phyloP scores from a whole-genome alignment of 2,797 vertebrate species.

The Trachurus trachurus region DNA sequence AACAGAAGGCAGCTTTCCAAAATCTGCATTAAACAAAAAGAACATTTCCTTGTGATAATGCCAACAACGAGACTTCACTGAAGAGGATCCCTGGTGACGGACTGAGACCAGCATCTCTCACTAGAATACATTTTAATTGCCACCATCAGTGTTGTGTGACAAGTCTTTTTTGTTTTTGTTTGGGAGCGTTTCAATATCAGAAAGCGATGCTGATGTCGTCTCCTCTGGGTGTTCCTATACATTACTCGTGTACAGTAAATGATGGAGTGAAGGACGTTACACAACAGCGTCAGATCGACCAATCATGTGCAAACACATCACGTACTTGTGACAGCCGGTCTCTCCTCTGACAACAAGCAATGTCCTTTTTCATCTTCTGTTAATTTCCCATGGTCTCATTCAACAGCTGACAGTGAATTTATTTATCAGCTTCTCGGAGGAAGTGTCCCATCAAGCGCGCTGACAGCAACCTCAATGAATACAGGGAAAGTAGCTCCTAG shows the following conservation, averaged over 20 bases:
- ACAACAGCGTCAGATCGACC: constrained; percentile 2
- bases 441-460: constrained; percentile 59
- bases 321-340: background rate
- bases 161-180: background rate
- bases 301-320: background rate
- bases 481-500: constrained; percentile 30
- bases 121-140: background rate
- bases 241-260: constrained; percentile 31
- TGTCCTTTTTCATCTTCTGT: constrained; percentile 15
- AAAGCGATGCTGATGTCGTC: constrained; percentile 13
- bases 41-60: background rate
- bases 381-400: background rate
- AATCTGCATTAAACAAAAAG: constrained; percentile 24
- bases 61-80: background rate
- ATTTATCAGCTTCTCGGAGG: constrained; percentile 34
- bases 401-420: constrained; percentile 25
- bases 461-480: constrained; percentile 35
- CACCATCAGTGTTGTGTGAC: background rate
- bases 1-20: constrained; percentile 44
- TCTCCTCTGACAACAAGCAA: background rate
- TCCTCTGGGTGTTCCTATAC: constrained; percentile 36
- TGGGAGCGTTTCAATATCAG: constrained; percentile 15
- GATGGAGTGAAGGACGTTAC: constrained; percentile 13
- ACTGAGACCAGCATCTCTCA: background rate
- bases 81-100: background rate